Evolutionary conservation across 1,140 invertebrate genomes (phyloP).

Genomic region (Musca vetustissima): DNA sequence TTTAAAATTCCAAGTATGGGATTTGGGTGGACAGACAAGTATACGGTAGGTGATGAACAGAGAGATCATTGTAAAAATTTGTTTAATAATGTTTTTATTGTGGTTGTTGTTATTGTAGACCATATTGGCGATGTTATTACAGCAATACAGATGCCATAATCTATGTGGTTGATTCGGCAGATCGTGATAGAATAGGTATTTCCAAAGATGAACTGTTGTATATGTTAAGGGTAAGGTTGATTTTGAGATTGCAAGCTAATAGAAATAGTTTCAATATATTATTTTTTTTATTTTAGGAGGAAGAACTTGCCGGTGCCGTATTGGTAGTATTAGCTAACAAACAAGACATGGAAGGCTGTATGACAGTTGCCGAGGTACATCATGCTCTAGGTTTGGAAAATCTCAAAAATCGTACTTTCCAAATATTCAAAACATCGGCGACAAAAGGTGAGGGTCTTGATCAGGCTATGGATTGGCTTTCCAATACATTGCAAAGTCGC

Average conservation of each 20-base stretch:
- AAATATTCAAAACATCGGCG: constrained; percentile 99
- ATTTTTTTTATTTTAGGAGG: constrained; percentile 81
- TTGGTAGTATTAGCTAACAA: constrained; percentile 99
- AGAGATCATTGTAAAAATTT: neutral
- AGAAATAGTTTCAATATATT: too few species aligned
- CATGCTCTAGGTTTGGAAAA: constrained; percentile 92
- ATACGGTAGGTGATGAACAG: constrained; percentile 58
- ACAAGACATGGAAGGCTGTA: constrained; percentile 96
- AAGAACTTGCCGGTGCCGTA: constrained; percentile 93
- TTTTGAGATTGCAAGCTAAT: constrained; percentile 9
- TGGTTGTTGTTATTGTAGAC: constrained; percentile 59
- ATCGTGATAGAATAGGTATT: constrained; percentile 97
- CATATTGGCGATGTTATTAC: constrained; percentile 99
- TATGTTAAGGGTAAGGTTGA: constrained; percentile 86
- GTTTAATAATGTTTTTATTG: neutral
- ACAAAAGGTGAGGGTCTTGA: constrained; percentile 98
- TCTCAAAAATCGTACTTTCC: constrained; percentile 96
- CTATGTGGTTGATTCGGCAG: constrained; percentile 98
- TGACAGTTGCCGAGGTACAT: constrained; percentile 95
- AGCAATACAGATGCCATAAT: constrained; percentile 99
- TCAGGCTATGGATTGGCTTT: constrained; percentile 98
- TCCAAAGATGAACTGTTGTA: constrained; percentile 97
- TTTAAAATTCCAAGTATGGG: constrained; percentile 97
- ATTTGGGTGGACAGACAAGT: constrained; percentile 97
- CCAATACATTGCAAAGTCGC: constrained; percentile 82